Evolutionary conservation across 2,797 vertebrate species (phyloP), one percentile per base, ranked within the genome.

Genomic region (Chaenodraco wilsoni): DNA sequence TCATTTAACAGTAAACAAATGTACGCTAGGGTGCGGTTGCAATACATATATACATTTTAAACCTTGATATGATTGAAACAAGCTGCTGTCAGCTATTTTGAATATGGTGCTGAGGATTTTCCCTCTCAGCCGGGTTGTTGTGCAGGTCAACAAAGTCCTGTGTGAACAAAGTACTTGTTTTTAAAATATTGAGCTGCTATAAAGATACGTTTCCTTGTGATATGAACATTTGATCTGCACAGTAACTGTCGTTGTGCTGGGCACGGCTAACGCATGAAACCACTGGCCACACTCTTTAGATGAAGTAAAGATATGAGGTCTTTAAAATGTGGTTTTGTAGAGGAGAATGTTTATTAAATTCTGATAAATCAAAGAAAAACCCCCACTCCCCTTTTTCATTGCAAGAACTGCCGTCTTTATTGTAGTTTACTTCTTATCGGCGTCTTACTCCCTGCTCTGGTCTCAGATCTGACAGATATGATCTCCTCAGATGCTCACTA

Each of bases 341-440:
- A 6, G 7, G 1, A 33, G 15, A 50, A 23, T 56, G 44, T 64
- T 67, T 48, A 27, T 17, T 65, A 19, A 52, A 48, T 56, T 11
- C 14, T 23, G 48, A 65, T 54, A 21, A 63, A 51, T 1, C 17
- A 8, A 44, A 56, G 17, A 57, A 12, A 54, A 59, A 59, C 9
- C 23, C 1, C 10, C 15, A 1, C 33, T 6, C 33, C 7, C 33
- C 8, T 14, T 17, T 54, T 43, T 52, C 4, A 23, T 21, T 45
- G 10, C 19, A 45, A 52, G 58, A 61, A 40, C 59, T 54, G 66
- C 49, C 21, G 0, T 44, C 68, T 48, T 41, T 51, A 72, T 67
- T 81, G 40, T n/a, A 49, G 23, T 67, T 72, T 59, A 78, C 44
- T 67, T 48, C 11, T 49, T 46, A 31, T 65, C 44, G 41, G 58